These are phyloP conservation scores for Chauna torquata DNA, from an alignment of 2,113 vertebrate species.

Conservation along the genomic window DNA sequence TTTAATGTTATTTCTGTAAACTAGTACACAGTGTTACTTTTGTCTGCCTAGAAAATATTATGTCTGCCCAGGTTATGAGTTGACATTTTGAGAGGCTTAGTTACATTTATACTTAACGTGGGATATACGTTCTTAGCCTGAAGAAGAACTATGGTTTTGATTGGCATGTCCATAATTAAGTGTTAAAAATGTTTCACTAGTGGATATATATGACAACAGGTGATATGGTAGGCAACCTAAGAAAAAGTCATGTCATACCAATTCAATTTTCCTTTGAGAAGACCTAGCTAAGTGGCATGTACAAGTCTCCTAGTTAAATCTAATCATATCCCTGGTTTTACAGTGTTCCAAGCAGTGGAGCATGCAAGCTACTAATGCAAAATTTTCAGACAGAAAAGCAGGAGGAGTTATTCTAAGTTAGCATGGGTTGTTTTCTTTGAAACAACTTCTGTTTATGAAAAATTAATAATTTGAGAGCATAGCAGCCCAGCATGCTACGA, in stretches of 20 bases:
- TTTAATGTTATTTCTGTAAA: neutral
- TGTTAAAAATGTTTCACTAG: neutral
- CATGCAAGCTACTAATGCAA: neutral
- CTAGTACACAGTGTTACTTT: neutral
- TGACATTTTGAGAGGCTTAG: neutral
- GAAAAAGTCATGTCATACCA: neutral
- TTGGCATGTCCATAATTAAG: neutral
- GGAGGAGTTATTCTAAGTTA: neutral
- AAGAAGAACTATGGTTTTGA: neutral
- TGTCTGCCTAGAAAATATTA: neutral
- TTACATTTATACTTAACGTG: neutral
- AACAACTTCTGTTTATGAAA: conserved; percentile 52
- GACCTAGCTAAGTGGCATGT: neutral
- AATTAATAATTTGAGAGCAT: conserved; percentile 28
- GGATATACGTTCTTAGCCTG: neutral
- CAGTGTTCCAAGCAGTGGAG: neutral
- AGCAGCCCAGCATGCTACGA: conserved; percentile 14
- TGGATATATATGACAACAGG: neutral
- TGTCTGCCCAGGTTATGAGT: neutral
- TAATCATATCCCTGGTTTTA: neutral
- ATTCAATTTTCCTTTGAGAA: neutral
- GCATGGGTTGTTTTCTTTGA: neutral
- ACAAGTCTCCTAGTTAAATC: neutral
- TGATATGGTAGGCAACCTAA: neutral
- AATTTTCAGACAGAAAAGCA: neutral